Conservation (phyloP, 2,888 invertebrate species). For the Cataglyphis cursor region DNA sequence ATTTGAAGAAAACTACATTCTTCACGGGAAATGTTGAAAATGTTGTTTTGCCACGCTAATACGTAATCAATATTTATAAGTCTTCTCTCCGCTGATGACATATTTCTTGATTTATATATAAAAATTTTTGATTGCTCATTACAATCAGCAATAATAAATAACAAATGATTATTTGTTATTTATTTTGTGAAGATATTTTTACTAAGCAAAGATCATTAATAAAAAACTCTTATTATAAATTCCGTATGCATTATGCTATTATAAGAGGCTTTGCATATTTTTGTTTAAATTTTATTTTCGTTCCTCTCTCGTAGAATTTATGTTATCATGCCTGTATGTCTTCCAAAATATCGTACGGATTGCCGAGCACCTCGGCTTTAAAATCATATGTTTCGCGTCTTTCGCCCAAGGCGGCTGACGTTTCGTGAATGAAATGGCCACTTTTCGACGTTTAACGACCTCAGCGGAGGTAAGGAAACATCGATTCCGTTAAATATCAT, state of each 20-base stretch:
- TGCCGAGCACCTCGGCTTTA: conserved; percentile 32
- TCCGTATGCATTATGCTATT: background rate
- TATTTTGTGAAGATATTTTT: background rate
- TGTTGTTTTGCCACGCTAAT: background rate
- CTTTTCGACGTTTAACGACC: conserved; percentile 69
- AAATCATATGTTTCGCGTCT: conserved; percentile 68
- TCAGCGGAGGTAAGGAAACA: conserved; percentile 20
- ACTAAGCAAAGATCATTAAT: background rate
- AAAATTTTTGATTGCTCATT: too few relatives aligned
- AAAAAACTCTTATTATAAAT: background rate
- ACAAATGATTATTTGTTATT: background rate
- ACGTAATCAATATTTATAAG: background rate
- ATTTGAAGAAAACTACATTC: background rate
- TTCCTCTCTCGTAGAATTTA: background rate
- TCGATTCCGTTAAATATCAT: conserved; percentile 28
- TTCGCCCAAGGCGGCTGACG: conserved; percentile 57
- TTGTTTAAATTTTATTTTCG: background rate
- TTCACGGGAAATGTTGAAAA: background rate
- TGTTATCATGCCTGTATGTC: background rate
- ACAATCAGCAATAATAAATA: too few relatives aligned
- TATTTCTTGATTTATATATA: too few relatives aligned
- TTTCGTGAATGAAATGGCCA: conserved; percentile 71
- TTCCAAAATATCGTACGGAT: conserved; percentile 25
- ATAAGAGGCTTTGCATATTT: background rate
- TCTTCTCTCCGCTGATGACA: background rate